A percentile compares a stretch with the other conserved stretches of the same genome.
phyloP scores from a whole-genome alignment of 2,797 vertebrate species.

The Brachymystax lenok region DNA sequence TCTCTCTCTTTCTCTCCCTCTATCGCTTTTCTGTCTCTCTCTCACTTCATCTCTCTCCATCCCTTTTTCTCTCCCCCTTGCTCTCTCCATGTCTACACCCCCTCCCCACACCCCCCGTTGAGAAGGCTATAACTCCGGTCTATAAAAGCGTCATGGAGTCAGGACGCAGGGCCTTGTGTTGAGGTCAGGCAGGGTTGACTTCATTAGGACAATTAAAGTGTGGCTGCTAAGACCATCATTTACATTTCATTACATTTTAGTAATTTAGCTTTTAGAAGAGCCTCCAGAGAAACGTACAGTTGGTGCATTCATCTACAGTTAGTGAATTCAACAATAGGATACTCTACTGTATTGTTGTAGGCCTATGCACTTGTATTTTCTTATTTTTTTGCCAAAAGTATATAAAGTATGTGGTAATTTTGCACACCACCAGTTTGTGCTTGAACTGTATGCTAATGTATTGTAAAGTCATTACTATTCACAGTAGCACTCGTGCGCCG shows the following conservation, averaged over 20 bases:
- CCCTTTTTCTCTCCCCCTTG: too few species aligned
- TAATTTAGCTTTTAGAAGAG: too few species aligned
- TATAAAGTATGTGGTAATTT: background rate
- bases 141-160: conserved; percentile 26
- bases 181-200: conserved; percentile 25
- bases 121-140: conserved; percentile 42
- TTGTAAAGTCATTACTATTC: conserved; percentile 56
- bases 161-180: conserved; percentile 23
- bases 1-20: conserved; percentile 25
- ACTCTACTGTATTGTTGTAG: background rate
- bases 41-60: background rate
- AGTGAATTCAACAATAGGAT: too few species aligned
- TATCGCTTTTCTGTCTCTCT: background rate
- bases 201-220: conserved; percentile 26
- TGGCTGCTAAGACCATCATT: background rate
- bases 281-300: background rate
- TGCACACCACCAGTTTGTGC: conserved; percentile 24
- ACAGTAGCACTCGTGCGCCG: conserved; percentile 45
- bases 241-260: too few species aligned
- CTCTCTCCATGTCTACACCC: too few species aligned
- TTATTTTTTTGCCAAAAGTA: background rate
- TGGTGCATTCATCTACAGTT: background rate
- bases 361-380: background rate
- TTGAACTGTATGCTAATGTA: conserved; percentile 17
- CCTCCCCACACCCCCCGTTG: background rate